phyloP scores from a whole-genome alignment of 2,797 vertebrate species.

The Antrozous pallidus region DNA sequence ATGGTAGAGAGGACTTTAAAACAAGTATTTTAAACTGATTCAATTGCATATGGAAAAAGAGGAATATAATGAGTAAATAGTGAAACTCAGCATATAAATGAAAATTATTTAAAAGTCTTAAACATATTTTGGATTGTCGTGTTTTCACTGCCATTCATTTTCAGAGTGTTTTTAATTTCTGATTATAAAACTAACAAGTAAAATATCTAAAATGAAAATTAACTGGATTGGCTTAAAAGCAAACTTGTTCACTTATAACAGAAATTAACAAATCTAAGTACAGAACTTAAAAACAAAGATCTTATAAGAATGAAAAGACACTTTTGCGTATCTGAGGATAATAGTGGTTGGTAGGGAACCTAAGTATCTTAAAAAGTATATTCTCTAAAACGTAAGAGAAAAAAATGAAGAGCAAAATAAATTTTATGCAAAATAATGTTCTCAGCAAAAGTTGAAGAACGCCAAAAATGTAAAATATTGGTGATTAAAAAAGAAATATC shows the following conservation, averaged over 20 bases:
- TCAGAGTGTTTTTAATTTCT: neutral
- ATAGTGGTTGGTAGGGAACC: neutral
- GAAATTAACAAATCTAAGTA: neutral
- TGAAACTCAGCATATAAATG: neutral
- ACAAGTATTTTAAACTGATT: neutral
- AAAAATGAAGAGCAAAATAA: neutral
- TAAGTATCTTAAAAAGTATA: neutral
- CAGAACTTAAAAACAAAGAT: neutral
- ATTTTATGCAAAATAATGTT: neutral
- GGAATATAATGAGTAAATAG: neutral
- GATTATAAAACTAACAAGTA: neutral
- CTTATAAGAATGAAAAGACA: neutral
- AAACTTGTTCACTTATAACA: neutral
- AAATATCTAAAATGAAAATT: neutral
- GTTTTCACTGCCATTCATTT: too few relatives aligned
- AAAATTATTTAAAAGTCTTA: neutral
- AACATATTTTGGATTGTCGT: neutral
- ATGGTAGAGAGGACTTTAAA: neutral
- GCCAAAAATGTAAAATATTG: neutral
- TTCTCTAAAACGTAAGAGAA: neutral
- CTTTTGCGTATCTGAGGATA: neutral
- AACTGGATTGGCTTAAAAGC: neutral
- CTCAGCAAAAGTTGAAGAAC: neutral
- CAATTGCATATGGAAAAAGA: neutral
- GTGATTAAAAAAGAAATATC: neutral